phyloP scores from a whole-genome alignment of 2,888 invertebrate genomes.

The Pilophorus perplexus region DNA sequence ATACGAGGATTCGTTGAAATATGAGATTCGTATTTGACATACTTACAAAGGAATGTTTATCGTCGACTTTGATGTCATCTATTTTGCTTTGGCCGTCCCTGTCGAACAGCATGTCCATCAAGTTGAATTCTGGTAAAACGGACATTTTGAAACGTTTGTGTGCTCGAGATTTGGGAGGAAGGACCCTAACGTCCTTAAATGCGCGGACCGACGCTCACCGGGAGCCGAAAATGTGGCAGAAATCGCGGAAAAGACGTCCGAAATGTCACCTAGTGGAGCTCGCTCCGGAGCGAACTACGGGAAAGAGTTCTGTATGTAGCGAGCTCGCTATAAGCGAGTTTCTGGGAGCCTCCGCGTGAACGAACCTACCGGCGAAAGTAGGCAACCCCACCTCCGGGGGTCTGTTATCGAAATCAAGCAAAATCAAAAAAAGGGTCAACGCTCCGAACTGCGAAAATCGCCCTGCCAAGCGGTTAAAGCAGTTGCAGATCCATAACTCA shows the following conservation, averaged over 20 bases:
- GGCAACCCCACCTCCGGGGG: neutral
- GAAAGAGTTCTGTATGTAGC: neutral
- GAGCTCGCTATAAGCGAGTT: slow-evolving; percentile 20
- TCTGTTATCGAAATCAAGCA: neutral
- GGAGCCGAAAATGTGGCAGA: neutral
- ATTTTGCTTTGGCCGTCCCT: slow-evolving; percentile 52
- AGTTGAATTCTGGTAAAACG: slow-evolving; percentile 52
- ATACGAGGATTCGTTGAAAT: too few species aligned
- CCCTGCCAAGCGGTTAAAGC: too few species aligned
- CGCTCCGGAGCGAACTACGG: slow-evolving; percentile 7
- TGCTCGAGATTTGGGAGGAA: too few species aligned
- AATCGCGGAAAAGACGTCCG: too few species aligned
- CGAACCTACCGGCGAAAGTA: slow-evolving; percentile 34
- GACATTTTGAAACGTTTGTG: slow-evolving; percentile 52
- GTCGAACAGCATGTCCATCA: slow-evolving; percentile 53
- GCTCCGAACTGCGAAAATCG: too few species aligned
- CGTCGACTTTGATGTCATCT: slow-evolving; percentile 50
- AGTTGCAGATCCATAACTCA: neutral
- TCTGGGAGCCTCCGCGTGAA: slow-evolving; percentile 17
- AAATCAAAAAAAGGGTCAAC: slow-evolving; percentile 18
- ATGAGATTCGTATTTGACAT: too few species aligned
- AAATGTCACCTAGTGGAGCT: neutral
- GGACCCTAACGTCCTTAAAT: too few species aligned
- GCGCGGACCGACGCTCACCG: too few species aligned
- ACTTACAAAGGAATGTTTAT: slow-evolving; percentile 18